phyloP scores from a whole-genome alignment of 1,140 invertebrate genomes.

The Oncopeltus fasciatus region DNA sequence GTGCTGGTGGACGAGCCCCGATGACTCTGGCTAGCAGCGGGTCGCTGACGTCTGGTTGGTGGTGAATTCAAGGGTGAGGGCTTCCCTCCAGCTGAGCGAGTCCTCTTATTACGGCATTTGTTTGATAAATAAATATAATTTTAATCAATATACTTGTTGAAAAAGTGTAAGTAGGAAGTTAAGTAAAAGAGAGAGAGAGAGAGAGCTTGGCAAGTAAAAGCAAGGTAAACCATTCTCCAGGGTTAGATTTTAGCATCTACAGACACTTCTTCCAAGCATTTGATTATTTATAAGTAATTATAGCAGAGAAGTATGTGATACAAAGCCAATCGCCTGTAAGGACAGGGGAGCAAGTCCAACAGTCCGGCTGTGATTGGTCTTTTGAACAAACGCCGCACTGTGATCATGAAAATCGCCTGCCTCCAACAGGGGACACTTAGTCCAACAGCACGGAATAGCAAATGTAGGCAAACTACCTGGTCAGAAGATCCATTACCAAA shows the following conservation, averaged over 20 bases:
- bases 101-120: too few species aligned
- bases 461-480: conserved; percentile 6
- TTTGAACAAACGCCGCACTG: not conserved
- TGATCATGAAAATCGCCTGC: conserved; percentile 10
- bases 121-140: not conserved
- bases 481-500: not conserved
- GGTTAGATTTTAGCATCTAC: not conserved
- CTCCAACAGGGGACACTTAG: not conserved
- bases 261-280: not conserved
- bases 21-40: too few species aligned
- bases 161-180: not conserved
- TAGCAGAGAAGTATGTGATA: not conserved
- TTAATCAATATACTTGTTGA: not conserved
- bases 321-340: not conserved
- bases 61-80: too few species aligned
- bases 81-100: too few species aligned
- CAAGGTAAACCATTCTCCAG: not conserved
- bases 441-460: conserved; percentile 5
- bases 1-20: too few species aligned
- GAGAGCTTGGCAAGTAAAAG: not conserved
- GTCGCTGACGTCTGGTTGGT: too few species aligned
- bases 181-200: not conserved
- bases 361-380: conserved; percentile 7
- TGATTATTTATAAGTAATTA: not conserved
- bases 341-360: conserved; percentile 9